phyloP scores from a whole-genome alignment of 2,888 invertebrate genomes.

The Cheilosia grossa region DNA sequence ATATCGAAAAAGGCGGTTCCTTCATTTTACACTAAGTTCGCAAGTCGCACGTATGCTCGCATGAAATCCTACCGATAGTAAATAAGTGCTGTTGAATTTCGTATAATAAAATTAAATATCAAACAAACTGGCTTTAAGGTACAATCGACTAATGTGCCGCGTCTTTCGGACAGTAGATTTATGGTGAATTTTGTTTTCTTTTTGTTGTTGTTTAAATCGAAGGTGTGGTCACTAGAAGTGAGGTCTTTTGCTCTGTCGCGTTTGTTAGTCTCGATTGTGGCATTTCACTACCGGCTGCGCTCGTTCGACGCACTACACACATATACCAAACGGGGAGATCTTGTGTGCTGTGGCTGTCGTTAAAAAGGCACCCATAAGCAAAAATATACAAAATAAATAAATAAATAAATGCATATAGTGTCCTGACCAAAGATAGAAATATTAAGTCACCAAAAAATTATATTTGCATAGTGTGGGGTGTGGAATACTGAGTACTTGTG shows the following conservation, averaged over 20 bases:
- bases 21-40: slow-evolving; percentile 20
- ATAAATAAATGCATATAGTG: slow-evolving; percentile 39
- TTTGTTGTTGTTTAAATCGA: slow-evolving; percentile 37
- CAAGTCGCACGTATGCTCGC: slow-evolving; percentile 35
- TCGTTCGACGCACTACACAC: slow-evolving; percentile 28
- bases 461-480: slow-evolving; percentile 48
- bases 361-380: slow-evolving; percentile 35
- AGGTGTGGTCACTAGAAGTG: slow-evolving; percentile 66
- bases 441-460: slow-evolving; percentile 58
- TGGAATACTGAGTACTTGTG: slow-evolving; percentile 51
- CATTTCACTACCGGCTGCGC: slow-evolving; percentile 53
- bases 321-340: slow-evolving; percentile 34
- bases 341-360: slow-evolving; percentile 30
- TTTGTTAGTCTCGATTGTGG: slow-evolving; percentile 13
- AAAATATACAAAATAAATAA: slow-evolving; percentile 31
- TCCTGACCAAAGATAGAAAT: slow-evolving; percentile 62
- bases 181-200: slow-evolving; percentile 7
- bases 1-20: slow-evolving; percentile 67
- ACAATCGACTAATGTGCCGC: slow-evolving; percentile 21
- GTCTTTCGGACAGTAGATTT: slow-evolving; percentile 38
- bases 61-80: slow-evolving; percentile 5
- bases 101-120: background rate
- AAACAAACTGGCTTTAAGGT: slow-evolving; percentile 19
- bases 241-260: slow-evolving; percentile 45
- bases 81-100: slow-evolving; percentile 4